Evolutionary conservation across 2,113 vertebrate species (phyloP).

Genomic region (Promerops cafer): DNA sequence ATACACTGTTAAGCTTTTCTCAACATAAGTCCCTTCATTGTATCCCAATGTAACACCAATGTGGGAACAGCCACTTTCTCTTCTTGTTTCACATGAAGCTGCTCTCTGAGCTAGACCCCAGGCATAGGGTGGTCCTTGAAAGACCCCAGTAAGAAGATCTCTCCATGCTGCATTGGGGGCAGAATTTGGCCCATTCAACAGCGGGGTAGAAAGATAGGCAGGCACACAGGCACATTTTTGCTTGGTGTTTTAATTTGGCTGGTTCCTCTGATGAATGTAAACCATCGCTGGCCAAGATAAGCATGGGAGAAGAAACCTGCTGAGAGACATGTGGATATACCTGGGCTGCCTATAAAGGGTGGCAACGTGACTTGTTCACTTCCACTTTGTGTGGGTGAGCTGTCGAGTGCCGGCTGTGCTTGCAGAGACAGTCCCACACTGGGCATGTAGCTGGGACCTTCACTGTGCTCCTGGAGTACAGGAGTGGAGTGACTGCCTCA

Average conservation of each 20-base stretch:
- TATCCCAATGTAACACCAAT: neutral
- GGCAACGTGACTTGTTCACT: neutral
- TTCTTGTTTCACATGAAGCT: neutral
- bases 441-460: fast-evolving
- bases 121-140: neutral
- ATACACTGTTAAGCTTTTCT: neutral
- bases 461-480: neutral
- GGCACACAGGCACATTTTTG: neutral
- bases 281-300: neutral
- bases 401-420: fast-evolving
- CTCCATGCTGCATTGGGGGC: neutral
- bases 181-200: neutral
- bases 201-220: neutral
- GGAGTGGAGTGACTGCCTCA: neutral
- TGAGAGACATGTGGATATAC: neutral
- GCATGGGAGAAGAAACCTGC: neutral
- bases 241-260: neutral
- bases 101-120: neutral
- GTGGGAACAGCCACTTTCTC: neutral
- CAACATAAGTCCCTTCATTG: neutral
- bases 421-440: neutral
- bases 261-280: neutral
- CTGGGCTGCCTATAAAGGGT: neutral
- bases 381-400: neutral
- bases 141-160: neutral